Evolutionary conservation across 2,888 invertebrate genomes (phyloP), one percentile per base, ranked within the genome.

Genomic region (Chloroclysta siterata): DNA sequence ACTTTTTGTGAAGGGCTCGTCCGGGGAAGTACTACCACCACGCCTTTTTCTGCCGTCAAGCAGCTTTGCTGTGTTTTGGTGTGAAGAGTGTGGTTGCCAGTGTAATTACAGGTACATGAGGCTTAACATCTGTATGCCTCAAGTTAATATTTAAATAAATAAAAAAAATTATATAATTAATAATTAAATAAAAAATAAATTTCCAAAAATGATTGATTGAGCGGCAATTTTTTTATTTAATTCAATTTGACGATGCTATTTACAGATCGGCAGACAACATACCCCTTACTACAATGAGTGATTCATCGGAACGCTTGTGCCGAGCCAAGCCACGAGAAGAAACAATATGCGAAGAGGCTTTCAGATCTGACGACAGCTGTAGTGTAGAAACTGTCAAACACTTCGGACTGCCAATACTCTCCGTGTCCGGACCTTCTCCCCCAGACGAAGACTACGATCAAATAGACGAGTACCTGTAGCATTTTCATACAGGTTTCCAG

Each of bases 381-480:
- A 92, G 92, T 71, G 86, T 92, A 1, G 92, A 93, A 64, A 93
- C 94, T 46, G 94, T 94, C 56, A 91, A 90, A 72, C 95, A 95
- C 75, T 95, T 95, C 69, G 96, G 96, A 44, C 89, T 97, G 74
- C 96, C 96, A 53, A 96, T 96, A 74, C 94, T 97, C 6, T 96
- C 96, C 28, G 94, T 97, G 33, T 96, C 96, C 11, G 96, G 96
- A n/a, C 96, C 96, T 0, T 96, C 96, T 15, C 96, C 96, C 39
- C 96, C 96, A 13, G 96, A 96, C 74, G 96, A 96, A 73, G 95
- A 95, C 76, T 93, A 94, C 58, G 93, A 93, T 65, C 93, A 93
- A 79, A 93, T 94, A 80, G 94, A 95, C 78, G 94, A 94, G 82
- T 94, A 94, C 77, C 94, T 94, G 94, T 95, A 94, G 92, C 93